Conservation (phyloP, 1,140 invertebrate genomes). For the Coenobita brevimanus region DNA sequence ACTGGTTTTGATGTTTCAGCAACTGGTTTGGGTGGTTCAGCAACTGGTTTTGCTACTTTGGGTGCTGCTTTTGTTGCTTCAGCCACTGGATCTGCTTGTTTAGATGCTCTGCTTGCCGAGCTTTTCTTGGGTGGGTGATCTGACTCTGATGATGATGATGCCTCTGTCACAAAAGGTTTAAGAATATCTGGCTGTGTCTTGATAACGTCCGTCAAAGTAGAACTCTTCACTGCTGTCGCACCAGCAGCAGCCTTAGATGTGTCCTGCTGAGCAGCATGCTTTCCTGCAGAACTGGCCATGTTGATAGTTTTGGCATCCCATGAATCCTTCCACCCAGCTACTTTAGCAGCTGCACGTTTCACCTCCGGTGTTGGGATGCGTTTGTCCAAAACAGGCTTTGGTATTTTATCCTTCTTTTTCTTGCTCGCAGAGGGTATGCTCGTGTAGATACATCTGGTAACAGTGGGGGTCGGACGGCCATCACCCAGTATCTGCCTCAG, state of each 20-base stretch:
- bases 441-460: too few species aligned
- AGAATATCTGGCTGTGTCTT: conserved; percentile 18
- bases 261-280: neutral
- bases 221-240: neutral
- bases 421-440: too few species aligned
- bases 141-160: conserved; percentile 23
- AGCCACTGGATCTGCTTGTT: neutral
- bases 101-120: neutral
- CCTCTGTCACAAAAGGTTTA: neutral
- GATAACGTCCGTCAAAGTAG: conserved; percentile 23
- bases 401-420: neutral
- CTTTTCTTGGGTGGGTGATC: neutral
- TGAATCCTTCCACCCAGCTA: conserved; percentile 50
- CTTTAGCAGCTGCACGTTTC: conserved; percentile 36
- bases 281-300: neutral
- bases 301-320: neutral
- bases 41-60: neutral
- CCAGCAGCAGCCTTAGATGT: neutral
- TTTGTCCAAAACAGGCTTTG: neutral
- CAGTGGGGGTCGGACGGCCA: too few species aligned
- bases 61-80: conserved; percentile 6
- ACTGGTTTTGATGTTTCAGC: neutral
- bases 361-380: conserved; percentile 27
- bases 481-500: too few species aligned
- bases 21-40: neutral